Percentiles rank a stretch among this genome's conserved stretches.
phyloP scores from a whole-genome alignment of 1,140 invertebrate species.

The Leucophenga varia region DNA sequence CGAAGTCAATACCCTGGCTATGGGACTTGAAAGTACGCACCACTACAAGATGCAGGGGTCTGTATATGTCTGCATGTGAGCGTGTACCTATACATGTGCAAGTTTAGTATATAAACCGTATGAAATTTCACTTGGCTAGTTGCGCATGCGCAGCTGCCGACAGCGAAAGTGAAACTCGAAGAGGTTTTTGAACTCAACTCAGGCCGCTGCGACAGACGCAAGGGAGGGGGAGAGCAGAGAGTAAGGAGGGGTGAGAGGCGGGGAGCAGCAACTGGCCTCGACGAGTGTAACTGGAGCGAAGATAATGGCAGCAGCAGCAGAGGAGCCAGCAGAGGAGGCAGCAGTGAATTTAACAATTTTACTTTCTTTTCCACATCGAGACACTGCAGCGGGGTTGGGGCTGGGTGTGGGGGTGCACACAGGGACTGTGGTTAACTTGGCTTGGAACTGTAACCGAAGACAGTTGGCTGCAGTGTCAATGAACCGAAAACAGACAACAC shows the following conservation, averaged over 20 bases:
- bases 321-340: no score
- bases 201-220: conserved; percentile 5
- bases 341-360: conserved; percentile 25
- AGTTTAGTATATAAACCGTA: conserved; percentile 7
- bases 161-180: conserved; percentile 47
- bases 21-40: conserved; percentile 12
- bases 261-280: conserved; percentile 12
- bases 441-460: no score
- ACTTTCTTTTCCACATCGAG: conserved; percentile 42
- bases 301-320: conserved; percentile 26
- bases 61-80: not conserved
- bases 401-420: not conserved
- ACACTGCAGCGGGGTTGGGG: not conserved
- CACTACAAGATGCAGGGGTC: no score
- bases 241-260: not conserved
- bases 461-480: conserved; percentile 32
- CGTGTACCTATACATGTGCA: not conserved
- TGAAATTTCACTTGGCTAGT: conserved; percentile 37
- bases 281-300: conserved; percentile 40
- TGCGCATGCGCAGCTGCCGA: conserved; percentile 30
- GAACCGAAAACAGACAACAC: conserved; percentile 28
- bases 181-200: conserved; percentile 42
- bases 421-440: no score
- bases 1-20: conserved; percentile 21
- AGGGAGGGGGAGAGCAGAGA: not conserved